These are phyloP conservation scores for Pocillopora grandis DNA, from an alignment of 92 coral and sea anemone genomes.

Conservation along the genomic window DNA sequence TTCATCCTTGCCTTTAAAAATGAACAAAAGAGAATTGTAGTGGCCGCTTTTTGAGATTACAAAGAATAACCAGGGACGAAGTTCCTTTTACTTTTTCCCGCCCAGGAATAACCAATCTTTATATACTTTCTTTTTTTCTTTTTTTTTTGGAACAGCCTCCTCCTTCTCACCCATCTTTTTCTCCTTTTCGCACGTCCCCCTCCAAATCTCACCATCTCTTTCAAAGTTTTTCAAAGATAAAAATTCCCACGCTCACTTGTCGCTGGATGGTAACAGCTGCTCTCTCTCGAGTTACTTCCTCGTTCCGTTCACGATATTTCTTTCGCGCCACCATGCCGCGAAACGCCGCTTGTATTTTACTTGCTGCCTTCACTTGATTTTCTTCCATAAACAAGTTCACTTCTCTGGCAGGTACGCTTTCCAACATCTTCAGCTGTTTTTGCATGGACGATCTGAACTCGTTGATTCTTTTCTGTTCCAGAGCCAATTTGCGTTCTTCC, in stretches of 20 bases:
- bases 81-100: too few relatives aligned
- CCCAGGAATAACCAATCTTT: too few relatives aligned
- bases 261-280: slow-evolving; percentile 89
- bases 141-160: too few relatives aligned
- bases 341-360: slow-evolving; percentile 89
- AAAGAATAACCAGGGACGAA: too few relatives aligned
- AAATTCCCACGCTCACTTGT: slow-evolving; percentile 52
- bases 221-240: background rate
- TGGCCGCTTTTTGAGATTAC: too few relatives aligned
- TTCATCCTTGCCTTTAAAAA: too few relatives aligned
- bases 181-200: too few relatives aligned
- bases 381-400: slow-evolving; percentile 82
- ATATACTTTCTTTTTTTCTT: too few relatives aligned
- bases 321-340: slow-evolving; percentile 82
- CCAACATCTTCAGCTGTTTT: slow-evolving; percentile 87
- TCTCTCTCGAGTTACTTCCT: slow-evolving; percentile 48
- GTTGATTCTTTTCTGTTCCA: slow-evolving; percentile 73
- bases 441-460: slow-evolving; percentile 84
- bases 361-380: slow-evolving; percentile 88
- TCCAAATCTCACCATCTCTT: too few relatives aligned
- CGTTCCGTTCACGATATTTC: slow-evolving; percentile 30
- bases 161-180: too few relatives aligned
- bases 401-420: slow-evolving; percentile 88
- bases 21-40: too few relatives aligned
- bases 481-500: slow-evolving; percentile 54